Conservation (phyloP, 2,113 vertebrate species). For the Catagonus wagneri region DNA sequence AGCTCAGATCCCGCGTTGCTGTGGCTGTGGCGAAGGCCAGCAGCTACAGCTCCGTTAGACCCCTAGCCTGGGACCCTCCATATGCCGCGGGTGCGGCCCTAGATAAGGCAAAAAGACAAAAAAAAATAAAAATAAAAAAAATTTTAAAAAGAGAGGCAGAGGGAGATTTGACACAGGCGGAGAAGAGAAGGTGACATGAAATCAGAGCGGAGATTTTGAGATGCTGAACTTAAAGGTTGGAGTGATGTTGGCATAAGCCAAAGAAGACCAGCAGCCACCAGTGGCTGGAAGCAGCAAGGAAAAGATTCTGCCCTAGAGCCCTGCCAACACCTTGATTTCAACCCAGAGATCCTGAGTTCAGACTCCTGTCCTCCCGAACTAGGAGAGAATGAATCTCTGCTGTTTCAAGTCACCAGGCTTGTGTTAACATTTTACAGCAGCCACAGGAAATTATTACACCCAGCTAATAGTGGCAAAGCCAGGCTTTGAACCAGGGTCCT, state of each 20-base stretch:
- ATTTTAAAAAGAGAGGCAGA: slow-evolving; percentile 24
- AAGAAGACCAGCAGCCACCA: neutral
- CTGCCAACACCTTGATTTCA: slow-evolving; percentile 42
- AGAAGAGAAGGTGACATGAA: neutral
- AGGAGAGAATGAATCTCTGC: neutral
- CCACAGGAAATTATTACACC: neutral
- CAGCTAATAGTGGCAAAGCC: slow-evolving; percentile 22
- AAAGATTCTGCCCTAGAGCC: neutral
- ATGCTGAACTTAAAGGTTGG: neutral
- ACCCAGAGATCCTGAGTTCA: slow-evolving; percentile 11
- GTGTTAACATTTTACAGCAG: slow-evolving; percentile 9
- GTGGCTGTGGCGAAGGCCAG: too few species aligned
- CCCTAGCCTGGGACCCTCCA: too few species aligned
- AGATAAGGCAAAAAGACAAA: too few species aligned
- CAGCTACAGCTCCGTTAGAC: too few species aligned
- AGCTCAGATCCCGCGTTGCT: too few species aligned
- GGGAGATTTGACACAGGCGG: neutral
- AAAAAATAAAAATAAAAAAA: too few species aligned
- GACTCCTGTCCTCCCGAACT: slow-evolving; percentile 10
- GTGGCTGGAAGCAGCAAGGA: neutral
- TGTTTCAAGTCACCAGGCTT: slow-evolving; percentile 19
- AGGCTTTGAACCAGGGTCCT: neutral
- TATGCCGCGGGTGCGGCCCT: too few species aligned
- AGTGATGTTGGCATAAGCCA: neutral
- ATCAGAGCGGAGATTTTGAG: slow-evolving; percentile 17